Conservation (phyloP, 2,113 vertebrate genomes). For the Mus spicilegus region DNA sequence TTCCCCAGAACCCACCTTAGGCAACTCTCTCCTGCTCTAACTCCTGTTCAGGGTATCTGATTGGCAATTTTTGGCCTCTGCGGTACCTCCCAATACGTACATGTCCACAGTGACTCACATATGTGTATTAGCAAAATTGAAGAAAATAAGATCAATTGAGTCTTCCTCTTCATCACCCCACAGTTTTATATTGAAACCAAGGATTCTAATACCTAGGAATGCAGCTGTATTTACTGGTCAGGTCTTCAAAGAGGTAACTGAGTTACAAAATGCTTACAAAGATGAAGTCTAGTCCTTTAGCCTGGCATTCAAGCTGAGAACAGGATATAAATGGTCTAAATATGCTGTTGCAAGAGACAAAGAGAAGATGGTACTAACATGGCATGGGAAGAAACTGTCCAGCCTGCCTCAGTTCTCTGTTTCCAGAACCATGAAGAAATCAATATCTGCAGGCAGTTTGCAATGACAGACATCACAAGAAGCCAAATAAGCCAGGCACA, state of each 20-base stretch:
- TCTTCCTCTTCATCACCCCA: not conserved
- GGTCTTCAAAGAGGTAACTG: not conserved
- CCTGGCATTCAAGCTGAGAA: not conserved
- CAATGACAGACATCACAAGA: not conserved
- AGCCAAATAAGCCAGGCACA: not conserved
- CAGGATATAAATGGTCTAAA: not conserved
- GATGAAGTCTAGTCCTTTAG: not conserved
- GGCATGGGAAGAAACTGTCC: not conserved
- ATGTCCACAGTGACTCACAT: too few relatives aligned
- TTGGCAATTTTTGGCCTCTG: not conserved
- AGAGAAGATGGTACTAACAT: not conserved
- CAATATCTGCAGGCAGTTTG: not conserved
- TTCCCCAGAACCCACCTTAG: not conserved
- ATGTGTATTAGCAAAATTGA: not conserved
- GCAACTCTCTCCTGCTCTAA: not conserved
- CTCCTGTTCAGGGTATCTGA: not conserved
- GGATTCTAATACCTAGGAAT: not conserved
- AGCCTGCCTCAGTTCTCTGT: not conserved
- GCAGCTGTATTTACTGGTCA: not conserved
- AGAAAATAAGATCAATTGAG: not conserved
- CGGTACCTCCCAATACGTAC: not conserved
- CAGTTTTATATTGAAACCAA: not conserved
- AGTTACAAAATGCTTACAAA: not conserved
- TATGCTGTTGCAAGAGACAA: too few relatives aligned
- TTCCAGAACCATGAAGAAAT: not conserved